These are phyloP conservation scores for Heterodera schachtii DNA, from an alignment of 1,140 invertebrate species.

Conservation along the genomic window DNA sequence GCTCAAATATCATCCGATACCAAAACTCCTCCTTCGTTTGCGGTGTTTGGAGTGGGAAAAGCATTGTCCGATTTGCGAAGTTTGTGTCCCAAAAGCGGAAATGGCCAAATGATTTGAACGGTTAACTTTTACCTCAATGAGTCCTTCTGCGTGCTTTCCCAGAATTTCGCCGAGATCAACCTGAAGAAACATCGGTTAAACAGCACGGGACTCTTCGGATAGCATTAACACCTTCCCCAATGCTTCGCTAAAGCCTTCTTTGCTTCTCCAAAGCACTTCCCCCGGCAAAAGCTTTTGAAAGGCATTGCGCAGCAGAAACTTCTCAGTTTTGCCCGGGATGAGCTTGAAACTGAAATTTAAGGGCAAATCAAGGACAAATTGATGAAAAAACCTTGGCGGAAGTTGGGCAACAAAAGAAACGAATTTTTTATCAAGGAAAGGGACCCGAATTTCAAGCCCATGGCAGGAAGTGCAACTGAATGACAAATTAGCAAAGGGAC, in stretches of 20 bases:
- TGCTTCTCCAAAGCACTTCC: conserved; percentile 63
- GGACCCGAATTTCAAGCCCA: conserved; percentile 63
- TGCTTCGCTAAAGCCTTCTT: conserved; percentile 64
- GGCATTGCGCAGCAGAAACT: conserved; percentile 57
- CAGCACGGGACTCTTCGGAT: neutral
- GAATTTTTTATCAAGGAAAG: conserved; percentile 64
- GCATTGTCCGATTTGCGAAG: conserved; percentile 35
- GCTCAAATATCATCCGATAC: conserved; percentile 61
- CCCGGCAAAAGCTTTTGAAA: conserved; percentile 60
- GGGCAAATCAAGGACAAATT: neutral
- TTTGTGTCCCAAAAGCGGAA: conserved; percentile 45
- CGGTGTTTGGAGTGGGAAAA: conserved; percentile 61
- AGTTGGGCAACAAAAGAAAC: conserved; percentile 57
- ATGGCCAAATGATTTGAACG: no score
- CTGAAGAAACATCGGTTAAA: neutral
- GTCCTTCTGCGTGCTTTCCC: neutral
- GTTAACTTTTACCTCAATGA: neutral
- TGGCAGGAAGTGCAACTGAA: conserved; percentile 60
- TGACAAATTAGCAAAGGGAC: neutral
- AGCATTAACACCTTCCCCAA: conserved; percentile 52
- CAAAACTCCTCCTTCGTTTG: conserved; percentile 64
- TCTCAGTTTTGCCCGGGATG: conserved; percentile 57
- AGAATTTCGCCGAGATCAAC: conserved; percentile 13
- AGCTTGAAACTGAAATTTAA: conserved; percentile 53
- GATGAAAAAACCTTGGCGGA: conserved; percentile 47